Percentiles rank a stretch among this genome's conserved stretches.
These are phyloP conservation scores for Chrysodeixis includens DNA, from an alignment of 2,888 invertebrate species.

Conservation along the genomic window DNA sequence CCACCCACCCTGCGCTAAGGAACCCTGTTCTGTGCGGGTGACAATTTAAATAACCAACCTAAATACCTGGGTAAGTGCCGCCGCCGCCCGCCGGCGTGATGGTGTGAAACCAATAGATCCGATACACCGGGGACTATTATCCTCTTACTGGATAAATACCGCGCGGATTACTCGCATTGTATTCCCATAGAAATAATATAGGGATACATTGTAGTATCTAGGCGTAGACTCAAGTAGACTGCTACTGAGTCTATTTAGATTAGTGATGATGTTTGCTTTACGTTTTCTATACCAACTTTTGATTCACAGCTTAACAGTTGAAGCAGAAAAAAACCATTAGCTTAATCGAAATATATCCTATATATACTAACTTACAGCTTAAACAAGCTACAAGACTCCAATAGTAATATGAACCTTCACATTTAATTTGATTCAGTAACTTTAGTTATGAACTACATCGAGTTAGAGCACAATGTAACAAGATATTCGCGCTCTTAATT, in stretches of 20 bases:
- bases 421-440: too few relatives aligned
- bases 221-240: too few relatives aligned
- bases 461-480: neutral
- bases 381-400: too few relatives aligned
- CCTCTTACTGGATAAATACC: neutral
- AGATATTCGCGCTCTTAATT: neutral
- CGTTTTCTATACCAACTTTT: too few relatives aligned
- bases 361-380: too few relatives aligned
- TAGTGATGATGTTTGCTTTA: too few relatives aligned
- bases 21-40: neutral
- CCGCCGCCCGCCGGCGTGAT: neutral
- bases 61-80: neutral
- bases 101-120: conserved; percentile 4
- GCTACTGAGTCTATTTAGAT: too few relatives aligned
- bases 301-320: too few relatives aligned
- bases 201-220: neutral
- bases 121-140: neutral
- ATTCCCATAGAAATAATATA: neutral
- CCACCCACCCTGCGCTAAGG: neutral
- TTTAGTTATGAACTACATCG: neutral
- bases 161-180: neutral
- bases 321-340: too few relatives aligned
- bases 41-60: conserved; percentile 4
- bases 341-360: too few relatives aligned
- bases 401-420: neutral